Percentiles rank a stretch among this genome's conserved stretches.
These are phyloP conservation scores for Stenodema calcarata DNA, from an alignment of 2,888 invertebrate species.

Conservation along the genomic window DNA sequence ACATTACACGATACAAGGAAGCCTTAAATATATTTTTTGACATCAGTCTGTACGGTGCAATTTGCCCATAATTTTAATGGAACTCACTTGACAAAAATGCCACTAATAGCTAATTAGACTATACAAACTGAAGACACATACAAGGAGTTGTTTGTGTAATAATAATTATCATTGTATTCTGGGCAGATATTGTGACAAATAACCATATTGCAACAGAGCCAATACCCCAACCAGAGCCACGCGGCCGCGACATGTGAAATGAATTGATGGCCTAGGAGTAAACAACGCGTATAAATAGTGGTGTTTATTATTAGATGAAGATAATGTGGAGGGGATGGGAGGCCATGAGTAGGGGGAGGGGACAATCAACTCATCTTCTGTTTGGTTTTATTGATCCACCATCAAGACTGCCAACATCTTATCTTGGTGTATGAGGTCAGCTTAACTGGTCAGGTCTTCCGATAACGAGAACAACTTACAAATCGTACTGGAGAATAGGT, in stretches of 20 bases:
- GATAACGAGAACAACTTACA: not conserved
- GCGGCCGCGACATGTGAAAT: constrained; percentile 15
- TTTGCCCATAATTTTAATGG: no score
- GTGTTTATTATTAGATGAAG: constrained; percentile 5
- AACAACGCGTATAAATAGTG: constrained; percentile 19
- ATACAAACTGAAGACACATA: no score
- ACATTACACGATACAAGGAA: no score
- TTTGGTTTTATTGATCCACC: constrained; percentile 1
- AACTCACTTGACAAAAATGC: no score
- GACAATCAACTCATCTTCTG: not conserved
- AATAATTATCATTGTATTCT: no score
- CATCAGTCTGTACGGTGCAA: no score
- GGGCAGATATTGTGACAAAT: no score
- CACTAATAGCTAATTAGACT: no score
- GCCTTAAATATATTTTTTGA: no score
- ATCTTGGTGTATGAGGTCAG: not conserved
- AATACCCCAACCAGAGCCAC: not conserved
- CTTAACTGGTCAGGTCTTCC: not conserved
- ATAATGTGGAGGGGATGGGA: not conserved
- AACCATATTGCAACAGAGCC: not conserved
- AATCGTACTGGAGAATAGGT: no score
- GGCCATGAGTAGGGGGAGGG: not conserved
- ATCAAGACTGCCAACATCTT: constrained; percentile 6
- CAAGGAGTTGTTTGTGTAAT: no score
- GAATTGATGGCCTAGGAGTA: constrained; percentile 11